Conservation (phyloP, 2,113 vertebrate genomes). For the Antennarius striatus region DNA sequence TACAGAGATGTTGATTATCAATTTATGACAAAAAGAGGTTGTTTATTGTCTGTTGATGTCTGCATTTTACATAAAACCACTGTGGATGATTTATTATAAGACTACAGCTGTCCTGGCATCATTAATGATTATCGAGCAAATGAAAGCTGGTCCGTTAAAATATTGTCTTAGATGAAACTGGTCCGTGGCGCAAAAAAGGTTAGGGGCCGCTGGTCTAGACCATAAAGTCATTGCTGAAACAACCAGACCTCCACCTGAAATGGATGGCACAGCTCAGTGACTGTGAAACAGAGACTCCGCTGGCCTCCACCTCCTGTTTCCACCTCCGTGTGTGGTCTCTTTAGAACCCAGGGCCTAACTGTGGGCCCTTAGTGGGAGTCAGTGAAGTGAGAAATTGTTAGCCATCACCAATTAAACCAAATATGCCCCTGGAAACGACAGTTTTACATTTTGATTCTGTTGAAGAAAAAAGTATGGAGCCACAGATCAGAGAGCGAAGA, state of each 20-base stretch:
- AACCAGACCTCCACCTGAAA: background rate
- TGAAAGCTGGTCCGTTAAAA: too few species aligned
- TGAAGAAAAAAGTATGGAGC: background rate
- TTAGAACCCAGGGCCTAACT: constrained; percentile 36
- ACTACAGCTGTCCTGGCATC: too few species aligned
- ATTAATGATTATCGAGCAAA: too few species aligned
- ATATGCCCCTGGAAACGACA: constrained; percentile 33
- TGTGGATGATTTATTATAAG: too few species aligned
- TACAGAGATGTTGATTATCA: too few species aligned
- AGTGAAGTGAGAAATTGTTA: constrained; percentile 63
- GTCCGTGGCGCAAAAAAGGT: too few species aligned
- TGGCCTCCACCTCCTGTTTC: constrained; percentile 6
- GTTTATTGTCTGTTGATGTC: too few species aligned
- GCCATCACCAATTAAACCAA: constrained; percentile 51
- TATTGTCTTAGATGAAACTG: too few species aligned
- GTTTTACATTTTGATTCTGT: constrained; percentile 16
- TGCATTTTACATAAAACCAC: too few species aligned
- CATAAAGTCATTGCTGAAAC: background rate
- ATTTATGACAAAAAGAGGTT: too few species aligned
- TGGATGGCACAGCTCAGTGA: constrained; percentile 41
- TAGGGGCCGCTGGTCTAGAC: background rate
- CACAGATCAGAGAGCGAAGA: background rate
- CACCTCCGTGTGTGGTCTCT: constrained; percentile 61
- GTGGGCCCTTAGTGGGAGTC: constrained; percentile 46
- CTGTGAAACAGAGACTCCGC: constrained; percentile 4